phyloP scores from a whole-genome alignment of 2,888 invertebrate species.

The Exephanes ischioxanthus region DNA sequence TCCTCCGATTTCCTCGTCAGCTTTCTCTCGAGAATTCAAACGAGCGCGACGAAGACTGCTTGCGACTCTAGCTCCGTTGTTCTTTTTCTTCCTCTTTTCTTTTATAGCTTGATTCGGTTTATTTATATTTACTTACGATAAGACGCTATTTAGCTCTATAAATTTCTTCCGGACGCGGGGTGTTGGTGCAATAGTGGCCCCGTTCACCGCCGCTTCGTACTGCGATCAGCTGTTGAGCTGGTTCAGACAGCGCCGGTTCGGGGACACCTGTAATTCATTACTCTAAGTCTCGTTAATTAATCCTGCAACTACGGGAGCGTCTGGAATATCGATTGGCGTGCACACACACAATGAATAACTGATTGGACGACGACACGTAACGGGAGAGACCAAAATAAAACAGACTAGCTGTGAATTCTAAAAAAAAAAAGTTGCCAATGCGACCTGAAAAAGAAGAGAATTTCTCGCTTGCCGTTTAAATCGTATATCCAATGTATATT shows the following conservation, averaged over 20 bases:
- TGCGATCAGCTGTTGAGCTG: constrained; percentile 85
- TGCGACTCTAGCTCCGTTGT: constrained; percentile 15
- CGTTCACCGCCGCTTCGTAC: constrained; percentile 84
- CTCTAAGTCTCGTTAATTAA: constrained; percentile 53
- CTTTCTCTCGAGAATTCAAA: constrained; percentile 1
- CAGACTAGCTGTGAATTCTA: neutral
- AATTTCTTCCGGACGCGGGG: constrained; percentile 79
- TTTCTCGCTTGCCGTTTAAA: neutral
- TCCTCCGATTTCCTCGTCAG: constrained; percentile 9
- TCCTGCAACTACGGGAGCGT: neutral
- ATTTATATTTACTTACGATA: constrained; percentile 43
- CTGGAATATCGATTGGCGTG: neutral
- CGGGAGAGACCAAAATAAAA: neutral
- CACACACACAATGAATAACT: neutral
- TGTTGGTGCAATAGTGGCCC: constrained; percentile 82
- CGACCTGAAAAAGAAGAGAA: too few species aligned
- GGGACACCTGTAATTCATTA: constrained; percentile 81
- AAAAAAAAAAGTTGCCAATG: too few species aligned
- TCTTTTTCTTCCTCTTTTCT: constrained; percentile 17
- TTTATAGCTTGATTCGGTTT: constrained; percentile 15
- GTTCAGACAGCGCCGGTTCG: constrained; percentile 85
- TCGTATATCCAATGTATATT: neutral
- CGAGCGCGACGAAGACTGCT: constrained; percentile 4
- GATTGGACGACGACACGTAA: neutral
- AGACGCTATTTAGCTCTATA: constrained; percentile 58